These are phyloP conservation scores for Trichogramma dendrolimi DNA, from an alignment of 2,888 invertebrate species.

Conservation along the genomic window DNA sequence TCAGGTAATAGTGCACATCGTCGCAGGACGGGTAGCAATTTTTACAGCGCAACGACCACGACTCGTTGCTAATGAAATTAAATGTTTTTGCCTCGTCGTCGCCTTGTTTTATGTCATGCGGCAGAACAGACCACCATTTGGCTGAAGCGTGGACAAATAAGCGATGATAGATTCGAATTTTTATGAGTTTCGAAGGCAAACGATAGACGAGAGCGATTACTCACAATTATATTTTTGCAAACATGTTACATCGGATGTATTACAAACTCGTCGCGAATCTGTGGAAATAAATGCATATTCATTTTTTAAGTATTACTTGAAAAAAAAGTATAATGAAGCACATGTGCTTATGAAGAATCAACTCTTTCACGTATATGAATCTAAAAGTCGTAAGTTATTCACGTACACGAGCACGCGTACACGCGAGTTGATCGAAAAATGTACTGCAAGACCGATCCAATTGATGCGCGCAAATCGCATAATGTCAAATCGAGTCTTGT, in stretches of 20 bases:
- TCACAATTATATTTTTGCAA: conserved; percentile 36
- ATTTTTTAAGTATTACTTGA: too few relatives aligned
- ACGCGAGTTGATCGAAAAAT: too few relatives aligned
- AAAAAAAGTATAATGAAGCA: too few relatives aligned
- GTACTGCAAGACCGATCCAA: too few relatives aligned
- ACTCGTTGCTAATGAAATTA: conserved; percentile 1
- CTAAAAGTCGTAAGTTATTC: too few relatives aligned
- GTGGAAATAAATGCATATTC: not conserved
- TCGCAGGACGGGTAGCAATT: conserved; percentile 42
- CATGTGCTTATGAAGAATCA: too few relatives aligned
- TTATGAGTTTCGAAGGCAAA: not conserved
- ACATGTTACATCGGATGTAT: conserved; percentile 34
- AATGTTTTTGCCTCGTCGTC: conserved; percentile 15
- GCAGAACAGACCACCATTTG: conserved; percentile 54
- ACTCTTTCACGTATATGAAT: too few relatives aligned
- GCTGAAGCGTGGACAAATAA: conserved; percentile 36
- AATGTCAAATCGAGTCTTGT: too few relatives aligned
- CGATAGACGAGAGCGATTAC: conserved; percentile 11
- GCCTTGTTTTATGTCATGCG: conserved; percentile 30
- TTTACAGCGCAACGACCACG: conserved; percentile 31
- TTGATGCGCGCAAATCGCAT: too few relatives aligned
- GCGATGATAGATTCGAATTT: too few relatives aligned
- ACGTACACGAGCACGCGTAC: too few relatives aligned
- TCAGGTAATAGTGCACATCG: conserved; percentile 35
- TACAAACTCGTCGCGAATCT: conserved; percentile 37